Evolutionary conservation across 1,140 invertebrate genomes (phyloP).

Genomic region (Drosophila miranda): DNA sequence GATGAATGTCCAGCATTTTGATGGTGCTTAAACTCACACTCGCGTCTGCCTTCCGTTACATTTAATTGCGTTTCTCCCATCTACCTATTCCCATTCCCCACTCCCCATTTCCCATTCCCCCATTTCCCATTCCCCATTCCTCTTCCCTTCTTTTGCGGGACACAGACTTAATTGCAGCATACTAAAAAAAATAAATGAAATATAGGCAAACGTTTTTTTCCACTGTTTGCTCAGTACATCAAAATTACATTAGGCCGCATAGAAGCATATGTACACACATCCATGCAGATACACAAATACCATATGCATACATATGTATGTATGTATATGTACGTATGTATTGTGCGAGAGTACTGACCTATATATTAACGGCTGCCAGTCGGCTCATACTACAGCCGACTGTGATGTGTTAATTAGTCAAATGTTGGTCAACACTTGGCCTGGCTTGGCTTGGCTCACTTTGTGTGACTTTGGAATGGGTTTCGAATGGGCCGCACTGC

Average conservation of each 20-base stretch:
- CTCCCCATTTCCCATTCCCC: no score
- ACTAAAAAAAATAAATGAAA: slow-evolving; percentile 1
- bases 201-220: background rate
- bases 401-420: slow-evolving; percentile 73
- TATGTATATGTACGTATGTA: slow-evolving; percentile 4
- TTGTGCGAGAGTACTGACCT: slow-evolving; percentile 35
- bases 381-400: slow-evolving; percentile 18
- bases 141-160: no score
- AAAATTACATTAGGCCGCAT: slow-evolving; percentile 64
- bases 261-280: no score
- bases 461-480: background rate
- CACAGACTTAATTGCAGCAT: slow-evolving; percentile 11
- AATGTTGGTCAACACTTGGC: slow-evolving; percentile 50
- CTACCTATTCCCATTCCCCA: no score
- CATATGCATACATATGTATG: slow-evolving; percentile 3
- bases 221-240: slow-evolving; percentile 50
- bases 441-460: slow-evolving; percentile 20
- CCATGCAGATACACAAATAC: slow-evolving; percentile 12
- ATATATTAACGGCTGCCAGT: slow-evolving; percentile 47
- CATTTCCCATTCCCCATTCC: no score
- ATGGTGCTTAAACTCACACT: no score
- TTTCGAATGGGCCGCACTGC: background rate
- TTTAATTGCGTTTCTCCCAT: background rate
- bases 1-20: slow-evolving; percentile 18
- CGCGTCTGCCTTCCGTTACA: slow-evolving; percentile 24